Percentiles rank a stretch among this genome's conserved stretches.
These are phyloP conservation scores for Eubucco bourcierii DNA, from an alignment of 2,113 vertebrate species.

Conservation along the genomic window DNA sequence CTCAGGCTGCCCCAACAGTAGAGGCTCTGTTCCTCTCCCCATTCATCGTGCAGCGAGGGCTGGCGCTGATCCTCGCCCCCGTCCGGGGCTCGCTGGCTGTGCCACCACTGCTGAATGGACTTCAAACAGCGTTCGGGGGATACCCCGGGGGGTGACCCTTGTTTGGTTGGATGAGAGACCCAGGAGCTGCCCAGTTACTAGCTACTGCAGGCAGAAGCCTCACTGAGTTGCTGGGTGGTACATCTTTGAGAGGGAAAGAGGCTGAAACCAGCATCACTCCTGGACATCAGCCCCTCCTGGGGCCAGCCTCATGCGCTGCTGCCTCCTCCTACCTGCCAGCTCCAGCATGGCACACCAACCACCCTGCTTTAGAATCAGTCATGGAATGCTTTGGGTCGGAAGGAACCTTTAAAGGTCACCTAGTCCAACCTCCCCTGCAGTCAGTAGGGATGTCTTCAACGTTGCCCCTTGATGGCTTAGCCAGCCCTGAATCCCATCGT, in stretches of 20 bases:
- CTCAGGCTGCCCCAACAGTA: conserved; percentile 1
- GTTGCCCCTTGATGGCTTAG: not conserved
- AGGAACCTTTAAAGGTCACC: not conserved
- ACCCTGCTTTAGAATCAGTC: fast-evolving
- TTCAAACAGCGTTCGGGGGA: not conserved
- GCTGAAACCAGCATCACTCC: not conserved
- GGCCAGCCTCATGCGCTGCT: not conserved
- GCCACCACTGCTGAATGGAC: not conserved
- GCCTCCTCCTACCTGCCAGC: not conserved
- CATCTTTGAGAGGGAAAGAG: not conserved
- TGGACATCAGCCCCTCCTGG: not conserved
- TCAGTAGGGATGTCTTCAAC: not conserved
- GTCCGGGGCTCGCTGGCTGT: not conserved
- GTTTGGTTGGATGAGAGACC: not conserved
- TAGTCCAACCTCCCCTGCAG: not conserved
- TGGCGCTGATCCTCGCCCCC: not conserved
- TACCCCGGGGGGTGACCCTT: fast-evolving
- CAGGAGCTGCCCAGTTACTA: fast-evolving
- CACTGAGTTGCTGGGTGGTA: fast-evolving
- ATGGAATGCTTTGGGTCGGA: not conserved
- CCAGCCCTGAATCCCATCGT: fast-evolving
- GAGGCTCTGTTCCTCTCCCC: not conserved
- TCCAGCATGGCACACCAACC: fast-evolving
- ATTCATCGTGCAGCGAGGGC: not conserved
- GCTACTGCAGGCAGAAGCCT: not conserved